A percentile compares a stretch with the other conserved stretches of the same genome.
Evolutionary conservation across 2,888 invertebrate genomes (phyloP).

Genomic region (Caenorhabditis zanzibari): DNA sequence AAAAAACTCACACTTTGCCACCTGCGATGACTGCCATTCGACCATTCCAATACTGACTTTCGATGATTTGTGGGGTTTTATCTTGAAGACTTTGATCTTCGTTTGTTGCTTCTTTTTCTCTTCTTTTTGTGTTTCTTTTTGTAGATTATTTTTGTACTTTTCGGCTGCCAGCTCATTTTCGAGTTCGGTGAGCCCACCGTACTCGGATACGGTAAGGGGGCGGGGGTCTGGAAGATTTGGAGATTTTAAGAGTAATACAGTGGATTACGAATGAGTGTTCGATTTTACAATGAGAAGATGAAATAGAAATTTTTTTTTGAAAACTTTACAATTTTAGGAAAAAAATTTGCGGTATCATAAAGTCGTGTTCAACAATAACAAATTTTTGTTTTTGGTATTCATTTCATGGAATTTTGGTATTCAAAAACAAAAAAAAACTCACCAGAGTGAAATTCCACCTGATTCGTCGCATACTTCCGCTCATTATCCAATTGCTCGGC

Average conservation of each 20-base stretch:
- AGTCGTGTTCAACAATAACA: too few species aligned
- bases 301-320: too few species aligned
- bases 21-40: constrained; percentile 44
- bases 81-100: constrained; percentile 49
- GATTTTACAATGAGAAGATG: too few species aligned
- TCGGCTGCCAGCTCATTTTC: constrained; percentile 58
- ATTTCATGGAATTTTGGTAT: too few species aligned
- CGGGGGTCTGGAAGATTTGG: constrained; percentile 11
- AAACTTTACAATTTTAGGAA: too few species aligned
- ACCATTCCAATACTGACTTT: constrained; percentile 32
- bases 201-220: not conserved
- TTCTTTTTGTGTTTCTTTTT: constrained; percentile 30
- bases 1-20: constrained; percentile 53
- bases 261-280: too few species aligned
- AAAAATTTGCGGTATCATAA: too few species aligned
- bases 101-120: constrained; percentile 22
- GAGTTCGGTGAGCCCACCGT: constrained; percentile 40
- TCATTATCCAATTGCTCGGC: constrained; percentile 43
- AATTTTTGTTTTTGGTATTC: too few species aligned
- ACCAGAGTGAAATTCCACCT: constrained; percentile 39
- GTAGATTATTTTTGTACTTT: constrained; percentile 49
- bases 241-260: not conserved
- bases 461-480: constrained; percentile 43
- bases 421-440: not conserved
- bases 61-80: constrained; percentile 39